Percentiles rank a stretch among this genome's conserved stretches.
Evolutionary conservation across 2,113 vertebrate genomes (phyloP).

Genomic region (Xyrauchen texanus): DNA sequence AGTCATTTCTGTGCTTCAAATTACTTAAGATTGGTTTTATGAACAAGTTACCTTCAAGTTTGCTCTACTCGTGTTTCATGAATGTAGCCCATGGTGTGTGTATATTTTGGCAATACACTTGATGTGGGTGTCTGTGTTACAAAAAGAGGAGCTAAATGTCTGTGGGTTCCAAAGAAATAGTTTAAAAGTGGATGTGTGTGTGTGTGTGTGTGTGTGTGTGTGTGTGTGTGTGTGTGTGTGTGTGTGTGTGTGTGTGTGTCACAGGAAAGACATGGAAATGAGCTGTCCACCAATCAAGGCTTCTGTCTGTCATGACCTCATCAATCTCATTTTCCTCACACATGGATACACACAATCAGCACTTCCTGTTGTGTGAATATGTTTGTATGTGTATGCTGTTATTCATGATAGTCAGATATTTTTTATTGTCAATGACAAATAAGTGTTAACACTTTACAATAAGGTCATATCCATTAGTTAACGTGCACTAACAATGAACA

Average conservation of each 20-base stretch:
- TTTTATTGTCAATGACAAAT: too few species aligned
- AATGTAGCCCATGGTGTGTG: not conserved
- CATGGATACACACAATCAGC: constrained; percentile 15
- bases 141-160: not conserved
- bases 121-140: not conserved
- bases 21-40: not conserved
- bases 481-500: too few species aligned
- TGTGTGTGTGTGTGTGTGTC: constrained; percentile 18
- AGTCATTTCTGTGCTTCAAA: too few species aligned
- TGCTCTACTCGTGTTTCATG: too few species aligned
- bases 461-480: too few species aligned
- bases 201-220: constrained; percentile 14
- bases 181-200: constrained; percentile 4
- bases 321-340: constrained; percentile 7
- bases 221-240: constrained; percentile 19
- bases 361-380: too few species aligned
- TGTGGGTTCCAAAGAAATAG: not conserved
- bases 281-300: constrained; percentile 37
- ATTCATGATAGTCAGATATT: too few species aligned
- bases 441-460: too few species aligned
- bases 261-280: constrained; percentile 19
- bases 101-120: not conserved
- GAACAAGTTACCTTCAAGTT: not conserved
- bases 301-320: constrained; percentile 37
- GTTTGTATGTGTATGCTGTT: too few species aligned